These are phyloP conservation scores for Haliclystus octoradiatus DNA, from an alignment of 30 jellyfish, hydroid and myxozoan species.

Conservation along the genomic window DNA sequence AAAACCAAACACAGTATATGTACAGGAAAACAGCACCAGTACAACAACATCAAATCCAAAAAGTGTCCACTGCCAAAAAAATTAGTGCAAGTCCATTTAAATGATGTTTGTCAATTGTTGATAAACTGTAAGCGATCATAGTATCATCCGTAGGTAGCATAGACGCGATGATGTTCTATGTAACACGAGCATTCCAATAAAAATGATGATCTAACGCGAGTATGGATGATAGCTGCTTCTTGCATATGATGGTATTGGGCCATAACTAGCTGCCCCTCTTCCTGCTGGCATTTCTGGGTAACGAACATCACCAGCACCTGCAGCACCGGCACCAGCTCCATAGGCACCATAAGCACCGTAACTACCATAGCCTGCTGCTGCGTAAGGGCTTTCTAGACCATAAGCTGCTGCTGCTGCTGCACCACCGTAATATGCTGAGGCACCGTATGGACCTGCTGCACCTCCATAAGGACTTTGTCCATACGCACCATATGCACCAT, in stretches of 20 bases:
- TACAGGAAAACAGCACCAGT: too few species aligned
- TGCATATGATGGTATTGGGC: slow-evolving; percentile 3
- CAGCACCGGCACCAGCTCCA: slow-evolving; percentile 40
- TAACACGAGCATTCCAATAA: too few species aligned
- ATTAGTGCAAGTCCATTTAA: too few species aligned
- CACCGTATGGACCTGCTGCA: slow-evolving; percentile 7
- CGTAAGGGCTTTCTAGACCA: slow-evolving; percentile 15
- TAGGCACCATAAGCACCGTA: slow-evolving; percentile 34
- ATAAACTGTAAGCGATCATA: too few species aligned
- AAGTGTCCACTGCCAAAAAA: too few species aligned
- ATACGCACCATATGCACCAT: slow-evolving; percentile 24
- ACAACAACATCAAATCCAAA: too few species aligned
- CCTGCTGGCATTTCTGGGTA: slow-evolving; percentile 38
- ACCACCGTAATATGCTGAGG: slow-evolving; percentile 17
- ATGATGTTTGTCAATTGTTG: too few species aligned
- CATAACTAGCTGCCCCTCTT: slow-evolving; percentile 44
- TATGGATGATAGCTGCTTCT: not conserved
- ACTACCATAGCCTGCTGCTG: slow-evolving; percentile 19
- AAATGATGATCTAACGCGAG: not conserved
- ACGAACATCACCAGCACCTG: slow-evolving; percentile 18
- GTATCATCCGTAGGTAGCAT: too few species aligned
- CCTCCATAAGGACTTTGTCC: slow-evolving; percentile 31
- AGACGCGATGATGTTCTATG: too few species aligned
- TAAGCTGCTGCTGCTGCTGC: slow-evolving; percentile 17
- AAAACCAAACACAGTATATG: too few species aligned